Percentiles rank a stretch among this genome's conserved stretches.
phyloP scores from a whole-genome alignment of 2,113 vertebrate species.

The Raja brachyura region DNA sequence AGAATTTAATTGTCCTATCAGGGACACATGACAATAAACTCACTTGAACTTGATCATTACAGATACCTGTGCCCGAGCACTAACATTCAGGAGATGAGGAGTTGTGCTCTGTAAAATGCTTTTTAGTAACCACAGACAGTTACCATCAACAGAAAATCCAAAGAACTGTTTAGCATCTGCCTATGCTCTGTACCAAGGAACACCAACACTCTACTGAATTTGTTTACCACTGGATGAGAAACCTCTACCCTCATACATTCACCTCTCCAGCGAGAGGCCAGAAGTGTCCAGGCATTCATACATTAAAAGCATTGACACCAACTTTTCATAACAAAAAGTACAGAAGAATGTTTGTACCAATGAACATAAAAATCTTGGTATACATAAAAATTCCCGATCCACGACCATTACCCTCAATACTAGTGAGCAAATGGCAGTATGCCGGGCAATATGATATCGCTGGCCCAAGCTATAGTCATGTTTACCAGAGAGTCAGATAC shows the following conservation, averaged over 20 bases:
- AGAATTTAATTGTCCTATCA: too few relatives aligned
- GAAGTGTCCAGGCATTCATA: not conserved
- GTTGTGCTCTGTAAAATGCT: not conserved
- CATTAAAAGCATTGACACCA: not conserved
- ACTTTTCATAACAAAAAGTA: not conserved
- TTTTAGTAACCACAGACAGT: not conserved
- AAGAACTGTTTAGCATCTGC: not conserved
- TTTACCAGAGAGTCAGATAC: too few relatives aligned
- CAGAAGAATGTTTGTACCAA: not conserved
- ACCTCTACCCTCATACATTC: not conserved
- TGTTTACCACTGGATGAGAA: not conserved
- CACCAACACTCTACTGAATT: too few relatives aligned
- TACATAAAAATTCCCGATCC: not conserved
- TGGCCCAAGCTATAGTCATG: too few relatives aligned
- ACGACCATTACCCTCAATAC: not conserved
- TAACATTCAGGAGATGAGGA: not conserved
- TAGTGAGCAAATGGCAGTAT: not conserved
- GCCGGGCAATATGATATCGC: not conserved
- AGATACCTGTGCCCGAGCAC: not conserved
- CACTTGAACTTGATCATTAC: too few relatives aligned
- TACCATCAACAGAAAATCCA: not conserved
- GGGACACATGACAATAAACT: too few relatives aligned
- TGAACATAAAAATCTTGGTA: not conserved
- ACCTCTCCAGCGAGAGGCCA: conserved; percentile 9
- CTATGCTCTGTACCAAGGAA: not conserved